Evolutionary conservation across 2,797 vertebrate species (phyloP), one percentile per base, ranked within the genome.

Genomic region (Falco peregrinus): DNA sequence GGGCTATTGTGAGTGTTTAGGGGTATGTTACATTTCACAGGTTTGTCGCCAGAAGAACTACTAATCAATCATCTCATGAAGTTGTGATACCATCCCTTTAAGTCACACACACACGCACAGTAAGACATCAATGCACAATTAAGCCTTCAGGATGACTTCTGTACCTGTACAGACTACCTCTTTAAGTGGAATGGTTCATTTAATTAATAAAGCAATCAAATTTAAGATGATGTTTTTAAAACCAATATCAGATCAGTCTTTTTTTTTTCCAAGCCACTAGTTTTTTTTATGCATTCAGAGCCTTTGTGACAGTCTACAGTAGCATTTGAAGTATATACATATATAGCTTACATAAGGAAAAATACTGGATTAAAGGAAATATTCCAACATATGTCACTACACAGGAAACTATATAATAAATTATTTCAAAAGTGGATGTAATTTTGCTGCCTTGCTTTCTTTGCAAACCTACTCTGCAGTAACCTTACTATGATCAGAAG

Each of bases 101-200:
- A 43, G 39, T 6, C 56, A 11, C 17, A 3, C 24, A 24, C 47
- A 29, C 25, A 1, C 19, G 26, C 35, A 85, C 47, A 54, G 43
- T 5, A 4, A 50, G 47, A 21, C 5, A 18, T 5, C 48, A 67
- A 13, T 0, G 4, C 37, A 37, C 63, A 51, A 2, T 3, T 33
- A 35, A 16, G 61, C 16, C 10, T 50, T n/a, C 5, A 24, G 54
- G 70, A 26, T 77, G 29, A 29, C 25, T 69, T 19, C 28, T 16
- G 15, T 5, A 29, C n/a, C 57, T 53, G 8, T 2, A 8, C 10
- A 17, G n/a, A n/a, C 21, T 3, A 19, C 29, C 53, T 35, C 37
- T 67, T 53, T 11, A 68, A 29, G 3, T 14, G 18, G 19, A 50
- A 59, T 2, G 8, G 16, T 11, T 85, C 18, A 33, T 8, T 35